phyloP scores from a whole-genome alignment of 2,113 vertebrate genomes.

The Gymnarchus niloticus region DNA sequence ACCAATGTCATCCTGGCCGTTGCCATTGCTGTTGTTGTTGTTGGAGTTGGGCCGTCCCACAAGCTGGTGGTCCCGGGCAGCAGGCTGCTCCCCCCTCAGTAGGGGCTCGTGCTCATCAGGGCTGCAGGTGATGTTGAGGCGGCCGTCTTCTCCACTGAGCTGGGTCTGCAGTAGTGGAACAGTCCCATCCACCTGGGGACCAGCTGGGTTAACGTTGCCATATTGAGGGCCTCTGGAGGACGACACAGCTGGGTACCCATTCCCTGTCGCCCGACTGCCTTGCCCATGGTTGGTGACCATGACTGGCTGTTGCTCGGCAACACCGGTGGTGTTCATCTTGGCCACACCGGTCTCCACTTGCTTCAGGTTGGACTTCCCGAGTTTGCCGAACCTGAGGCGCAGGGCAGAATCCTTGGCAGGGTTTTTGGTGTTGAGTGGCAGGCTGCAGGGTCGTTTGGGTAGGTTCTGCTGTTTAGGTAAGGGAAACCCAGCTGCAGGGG shows the following conservation, averaged over 20 bases:
- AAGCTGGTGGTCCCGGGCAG: slow-evolving; percentile 67
- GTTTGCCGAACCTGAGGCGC: slow-evolving; percentile 89
- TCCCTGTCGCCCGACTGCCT: not conserved
- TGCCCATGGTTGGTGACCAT: slow-evolving; percentile 72
- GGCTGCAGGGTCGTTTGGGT: slow-evolving; percentile 92
- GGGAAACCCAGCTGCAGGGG: slow-evolving; percentile 77
- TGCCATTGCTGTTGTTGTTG: slow-evolving; percentile 59
- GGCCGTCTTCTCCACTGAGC: slow-evolving; percentile 77
- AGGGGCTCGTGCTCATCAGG: slow-evolving; percentile 94
- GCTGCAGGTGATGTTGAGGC: slow-evolving; percentile 90
- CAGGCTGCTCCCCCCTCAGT: slow-evolving; percentile 80
- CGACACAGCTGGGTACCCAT: slow-evolving; percentile 6
- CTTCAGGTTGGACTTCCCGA: slow-evolving; percentile 93
- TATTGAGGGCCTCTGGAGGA: slow-evolving; percentile 53
- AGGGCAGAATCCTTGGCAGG: slow-evolving; percentile 69
- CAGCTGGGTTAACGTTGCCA: slow-evolving; percentile 62
- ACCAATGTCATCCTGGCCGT: not conserved
- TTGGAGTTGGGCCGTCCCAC: slow-evolving; percentile 95
- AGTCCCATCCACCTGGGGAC: slow-evolving; percentile 58
- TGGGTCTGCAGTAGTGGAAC: slow-evolving; percentile 72
- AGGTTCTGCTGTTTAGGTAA: slow-evolving; percentile 99
- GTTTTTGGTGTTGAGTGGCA: slow-evolving; percentile 88
- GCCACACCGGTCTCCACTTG: slow-evolving; percentile 92
- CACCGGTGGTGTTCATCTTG: slow-evolving; percentile 83
- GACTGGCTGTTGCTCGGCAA: slow-evolving; percentile 74